Base-by-base conservation (phyloP, 2,113 vertebrate species). In the Antechinus stuartii region DNA sequence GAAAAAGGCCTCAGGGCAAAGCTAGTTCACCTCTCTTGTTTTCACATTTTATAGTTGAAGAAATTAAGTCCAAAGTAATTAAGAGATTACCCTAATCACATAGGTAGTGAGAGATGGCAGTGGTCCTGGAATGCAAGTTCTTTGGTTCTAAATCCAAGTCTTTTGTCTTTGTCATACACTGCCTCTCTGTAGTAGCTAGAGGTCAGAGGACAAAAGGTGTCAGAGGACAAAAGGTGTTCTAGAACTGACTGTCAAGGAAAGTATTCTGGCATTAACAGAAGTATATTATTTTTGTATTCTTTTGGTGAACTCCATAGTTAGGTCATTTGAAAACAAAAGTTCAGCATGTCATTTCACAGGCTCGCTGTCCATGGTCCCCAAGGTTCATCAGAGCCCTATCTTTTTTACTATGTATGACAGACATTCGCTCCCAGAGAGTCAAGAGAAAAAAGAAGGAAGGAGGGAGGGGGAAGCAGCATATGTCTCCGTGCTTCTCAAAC, bases 21-120 rank as follows among this genome's bases (percentile, higher is more conserved):
- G 16, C 1, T 54, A 53, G 49, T 50, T 42, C 90, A 47, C 2
- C 3, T 42, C 27, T 90, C 68, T 84, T 42, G 30, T 42, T 84
- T 91, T 42, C 94, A 8, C 94, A 47, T 92, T 61, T 92, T 68
- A 57, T 9, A 96, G 91, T 26, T 4, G 92, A 93, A 19, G 56
- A 56, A 95, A 93, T 16, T 47, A 91, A 23, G n/a, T 12, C 24
- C 30, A 49, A 76, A 93, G 9, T 55, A 16, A 6, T 0, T 22
- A 35, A 42, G 22, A 10, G 16, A 24, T 61, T 92, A 27, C 8
- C 42, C 54, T n/a, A 57, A 6, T 91, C 25, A 89, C 0, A 19
- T 30, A 89, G 55, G 1, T 91, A 49, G 9, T 35, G 27, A 42
- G 10, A 56, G 84, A 1, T 42, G 56, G 19, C 90, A 22, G 4